Evolutionary conservation across 2,113 vertebrate genomes (phyloP).

Genomic region (Spea multiplicata): DNA sequence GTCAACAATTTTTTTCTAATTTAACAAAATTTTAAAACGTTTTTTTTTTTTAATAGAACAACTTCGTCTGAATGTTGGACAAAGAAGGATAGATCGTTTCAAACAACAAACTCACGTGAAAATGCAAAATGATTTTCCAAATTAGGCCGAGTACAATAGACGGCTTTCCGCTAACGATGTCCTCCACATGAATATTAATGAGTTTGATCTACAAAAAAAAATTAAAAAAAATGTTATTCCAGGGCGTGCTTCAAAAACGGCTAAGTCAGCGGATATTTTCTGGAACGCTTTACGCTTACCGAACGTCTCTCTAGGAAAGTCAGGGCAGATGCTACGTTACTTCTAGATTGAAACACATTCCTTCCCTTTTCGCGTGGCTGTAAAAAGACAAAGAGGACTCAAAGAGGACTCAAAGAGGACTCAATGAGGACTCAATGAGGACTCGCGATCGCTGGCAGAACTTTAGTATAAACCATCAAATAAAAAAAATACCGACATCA

Average conservation of each 20-base stretch:
- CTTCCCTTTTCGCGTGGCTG: constrained; percentile 85
- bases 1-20: too few species aligned
- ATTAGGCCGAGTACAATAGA: constrained; percentile 94
- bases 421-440: too few species aligned
- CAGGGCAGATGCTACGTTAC: constrained; percentile 88
- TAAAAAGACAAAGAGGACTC: background rate
- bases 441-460: too few species aligned
- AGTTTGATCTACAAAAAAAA: constrained; percentile 80
- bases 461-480: too few species aligned
- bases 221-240: constrained; percentile 36
- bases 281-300: constrained; percentile 65
- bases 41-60: background rate
- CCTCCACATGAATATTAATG: constrained; percentile 94
- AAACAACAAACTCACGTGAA: constrained; percentile 79
- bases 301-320: constrained; percentile 83
- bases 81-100: background rate
- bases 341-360: constrained; percentile 86
- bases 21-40: background rate
- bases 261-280: background rate
- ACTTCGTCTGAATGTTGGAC: too few species aligned
- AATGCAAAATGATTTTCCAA: constrained; percentile 95
- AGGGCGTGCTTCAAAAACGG: background rate
- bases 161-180: constrained; percentile 90
- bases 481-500: too few species aligned
- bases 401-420: too few species aligned